Evolutionary conservation across 1,140 invertebrate genomes (phyloP).

Genomic region (Parapsyche elsis): DNA sequence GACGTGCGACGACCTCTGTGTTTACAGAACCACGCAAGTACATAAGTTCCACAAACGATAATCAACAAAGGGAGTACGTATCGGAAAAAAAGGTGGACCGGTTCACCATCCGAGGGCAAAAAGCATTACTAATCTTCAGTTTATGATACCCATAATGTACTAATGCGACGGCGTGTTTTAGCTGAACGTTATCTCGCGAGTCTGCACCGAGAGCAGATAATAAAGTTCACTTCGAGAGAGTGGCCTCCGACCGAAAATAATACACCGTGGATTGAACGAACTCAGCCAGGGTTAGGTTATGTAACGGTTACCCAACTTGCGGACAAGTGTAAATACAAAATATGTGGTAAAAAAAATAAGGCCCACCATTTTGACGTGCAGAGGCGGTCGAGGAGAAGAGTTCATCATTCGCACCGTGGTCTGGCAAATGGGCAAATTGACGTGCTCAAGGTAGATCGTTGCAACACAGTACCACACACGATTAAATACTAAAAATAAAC

Average conservation of each 20-base stretch:
- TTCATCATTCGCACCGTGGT: too few relatives aligned
- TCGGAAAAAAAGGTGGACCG: neutral
- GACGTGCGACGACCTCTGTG: too few relatives aligned
- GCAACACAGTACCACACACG: neutral
- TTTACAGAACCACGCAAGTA: too few relatives aligned
- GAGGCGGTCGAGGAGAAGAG: neutral
- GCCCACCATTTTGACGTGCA: neutral
- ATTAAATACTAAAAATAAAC: too few relatives aligned
- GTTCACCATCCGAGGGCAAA: neutral
- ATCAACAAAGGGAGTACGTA: too few relatives aligned
- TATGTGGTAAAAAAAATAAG: neutral
- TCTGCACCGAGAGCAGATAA: neutral
- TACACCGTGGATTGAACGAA: constrained; percentile 10
- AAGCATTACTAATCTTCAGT: too few relatives aligned
- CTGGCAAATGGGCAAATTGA: neutral
- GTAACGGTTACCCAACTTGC: constrained; percentile 11
- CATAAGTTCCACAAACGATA: too few relatives aligned
- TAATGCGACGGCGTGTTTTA: too few relatives aligned
- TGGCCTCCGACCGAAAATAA: constrained; percentile 30
- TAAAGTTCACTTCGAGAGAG: neutral
- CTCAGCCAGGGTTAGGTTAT: constrained; percentile 36
- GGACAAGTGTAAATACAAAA: neutral
- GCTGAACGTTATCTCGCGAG: neutral
- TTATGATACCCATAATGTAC: too few relatives aligned
- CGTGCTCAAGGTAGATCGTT: neutral